A percentile compares a stretch with the other conserved stretches of the same genome.
Conservation (phyloP, 1,140 invertebrate genomes). For the Acromyrmex heyeri region DNA sequence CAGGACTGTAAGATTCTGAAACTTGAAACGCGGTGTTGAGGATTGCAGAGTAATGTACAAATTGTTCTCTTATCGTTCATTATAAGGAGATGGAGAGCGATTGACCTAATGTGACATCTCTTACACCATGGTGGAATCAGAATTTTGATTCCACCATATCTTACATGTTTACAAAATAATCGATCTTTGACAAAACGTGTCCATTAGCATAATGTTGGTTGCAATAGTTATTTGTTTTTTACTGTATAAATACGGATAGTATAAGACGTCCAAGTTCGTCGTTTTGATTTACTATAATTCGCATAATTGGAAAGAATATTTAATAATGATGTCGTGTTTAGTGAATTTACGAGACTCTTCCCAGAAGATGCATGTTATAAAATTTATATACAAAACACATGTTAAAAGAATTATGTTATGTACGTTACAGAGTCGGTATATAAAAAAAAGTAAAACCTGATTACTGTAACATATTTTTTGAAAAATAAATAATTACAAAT, state of each 20-base stretch:
- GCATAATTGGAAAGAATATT: constrained; percentile 8
- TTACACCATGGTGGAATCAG: too few species aligned
- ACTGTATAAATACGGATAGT: background rate
- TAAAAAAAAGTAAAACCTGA: background rate
- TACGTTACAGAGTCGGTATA: background rate
- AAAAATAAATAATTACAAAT: background rate
- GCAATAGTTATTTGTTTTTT: background rate
- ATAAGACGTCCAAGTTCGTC: background rate
- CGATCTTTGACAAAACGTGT: background rate
- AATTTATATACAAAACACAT: background rate
- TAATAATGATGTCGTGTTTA: background rate
- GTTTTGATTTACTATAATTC: constrained; percentile 33
- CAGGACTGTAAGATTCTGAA: background rate
- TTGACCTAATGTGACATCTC: constrained; percentile 1
- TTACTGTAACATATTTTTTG: background rate
- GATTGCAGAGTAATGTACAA: constrained; percentile 26
- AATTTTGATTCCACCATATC: background rate
- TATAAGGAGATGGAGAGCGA: background rate
- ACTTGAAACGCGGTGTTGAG: constrained; percentile 7
- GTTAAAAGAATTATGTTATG: background rate
- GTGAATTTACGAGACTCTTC: background rate
- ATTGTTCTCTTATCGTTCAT: background rate
- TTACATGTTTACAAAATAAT: constrained; percentile 6
- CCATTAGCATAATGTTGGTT: background rate
- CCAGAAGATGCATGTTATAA: background rate